Evolutionary conservation across 2,797 vertebrate genomes (phyloP), one percentile per base, ranked within the genome.

Genomic region (Poecilia picta): DNA sequence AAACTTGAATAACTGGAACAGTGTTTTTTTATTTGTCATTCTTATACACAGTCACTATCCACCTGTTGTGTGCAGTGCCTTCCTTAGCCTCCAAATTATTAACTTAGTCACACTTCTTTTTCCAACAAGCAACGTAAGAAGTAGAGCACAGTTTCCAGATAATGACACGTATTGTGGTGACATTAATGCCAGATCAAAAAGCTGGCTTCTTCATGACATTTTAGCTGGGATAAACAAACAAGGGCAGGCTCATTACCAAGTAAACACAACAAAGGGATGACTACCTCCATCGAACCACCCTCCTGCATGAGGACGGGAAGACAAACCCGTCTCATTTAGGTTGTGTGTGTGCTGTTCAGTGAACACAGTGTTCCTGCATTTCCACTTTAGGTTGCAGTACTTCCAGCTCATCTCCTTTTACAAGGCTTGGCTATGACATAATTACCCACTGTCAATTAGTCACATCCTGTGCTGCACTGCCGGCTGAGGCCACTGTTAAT

Each of bases 331-430:
- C 75, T 82, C 81, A 73, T 89, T 89, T 88, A 75, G 75, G 39
- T 80, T 64, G 59, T 51, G 74, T 75, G 46, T 72, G 23, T 77
- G 59, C 73, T 72, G 76, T 78, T 45, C 74, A 36, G 72, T 1
- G 23, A 71, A 66, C 68, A n/a, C 46, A 0, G 76, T 43, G 80
- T 77, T 73, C 80, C 82, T 86, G 79, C 82, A 15, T 85, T 87
- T 91, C 85, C 85, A 81, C 86, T 88, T 79, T 80, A 72, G 79
- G 83, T 89, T 89, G 79, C 89, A 77, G 74, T 84, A 77, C 87
- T 89, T 91, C 88, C 84, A 91, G 81, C 91, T 91, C 91, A 88
- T 92, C 89, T 94, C 86, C 86, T 90, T 91, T 91, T 90, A 90
- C 92, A 85, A 91, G 90, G 86, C 88, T 74, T 89, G 84, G 89